These are phyloP conservation scores for Agrenia bidenticulata DNA, from an alignment of 2,888 invertebrate genomes.

Conservation along the genomic window DNA sequence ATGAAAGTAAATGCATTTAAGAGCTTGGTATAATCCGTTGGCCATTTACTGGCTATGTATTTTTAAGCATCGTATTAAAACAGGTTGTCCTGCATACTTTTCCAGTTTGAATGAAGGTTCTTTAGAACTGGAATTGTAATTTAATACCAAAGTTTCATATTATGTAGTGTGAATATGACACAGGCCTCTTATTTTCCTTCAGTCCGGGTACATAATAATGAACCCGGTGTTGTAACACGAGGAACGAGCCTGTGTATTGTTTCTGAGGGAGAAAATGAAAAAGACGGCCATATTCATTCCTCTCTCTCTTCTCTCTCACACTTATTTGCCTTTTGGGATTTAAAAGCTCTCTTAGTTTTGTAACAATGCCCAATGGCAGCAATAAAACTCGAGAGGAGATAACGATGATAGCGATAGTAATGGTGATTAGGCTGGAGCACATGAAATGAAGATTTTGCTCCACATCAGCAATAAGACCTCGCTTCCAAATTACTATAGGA, in stretches of 20 bases:
- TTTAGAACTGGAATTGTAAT: background rate
- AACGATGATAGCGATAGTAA: slow-evolving; percentile 17
- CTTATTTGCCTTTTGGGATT: slow-evolving; percentile 20
- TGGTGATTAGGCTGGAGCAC: slow-evolving; percentile 26
- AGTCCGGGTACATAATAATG: too few species aligned
- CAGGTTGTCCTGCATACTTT: slow-evolving; percentile 18
- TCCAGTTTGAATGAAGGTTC: background rate
- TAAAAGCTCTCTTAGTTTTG: slow-evolving; percentile 4
- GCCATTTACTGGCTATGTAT: slow-evolving; percentile 2
- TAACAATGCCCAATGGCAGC: slow-evolving; percentile 15
- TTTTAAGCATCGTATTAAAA: slow-evolving; percentile 1
- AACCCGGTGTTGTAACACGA: too few species aligned
- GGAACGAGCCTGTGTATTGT: too few species aligned
- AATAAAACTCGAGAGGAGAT: slow-evolving; percentile 12
- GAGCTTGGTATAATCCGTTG: slow-evolving; percentile 11
- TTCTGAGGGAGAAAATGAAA: too few species aligned
- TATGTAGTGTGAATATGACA: too few species aligned
- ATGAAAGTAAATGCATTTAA: too few species aligned
- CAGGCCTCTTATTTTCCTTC: too few species aligned
- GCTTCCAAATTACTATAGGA: too few species aligned
- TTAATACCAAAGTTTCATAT: slow-evolving; percentile 2
- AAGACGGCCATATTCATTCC: background rate
- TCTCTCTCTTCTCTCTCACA: background rate
- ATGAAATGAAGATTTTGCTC: background rate
- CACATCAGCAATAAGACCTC: too few species aligned